phyloP scores from a whole-genome alignment of 1,140 invertebrate genomes.

The Tetramorium parvispinum region DNA sequence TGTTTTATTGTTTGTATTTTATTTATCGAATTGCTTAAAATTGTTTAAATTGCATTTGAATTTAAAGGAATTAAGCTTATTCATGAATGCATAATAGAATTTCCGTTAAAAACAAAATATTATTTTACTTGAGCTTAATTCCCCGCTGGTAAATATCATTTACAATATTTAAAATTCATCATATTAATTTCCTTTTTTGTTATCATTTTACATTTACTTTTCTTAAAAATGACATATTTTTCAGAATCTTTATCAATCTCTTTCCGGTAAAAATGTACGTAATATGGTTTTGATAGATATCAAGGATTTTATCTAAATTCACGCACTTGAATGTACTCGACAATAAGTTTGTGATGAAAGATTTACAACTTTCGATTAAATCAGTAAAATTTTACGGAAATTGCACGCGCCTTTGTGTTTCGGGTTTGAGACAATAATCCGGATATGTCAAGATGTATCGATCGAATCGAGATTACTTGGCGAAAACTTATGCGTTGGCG shows the following conservation, averaged over 20 bases:
- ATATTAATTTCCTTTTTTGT: background rate
- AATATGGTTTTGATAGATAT: background rate
- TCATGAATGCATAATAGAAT: background rate
- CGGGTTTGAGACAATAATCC: slow-evolving; percentile 2
- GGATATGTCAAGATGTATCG: background rate
- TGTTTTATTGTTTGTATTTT: background rate
- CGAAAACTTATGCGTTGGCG: slow-evolving; percentile 9
- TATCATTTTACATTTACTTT: background rate
- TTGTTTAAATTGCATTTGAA: background rate
- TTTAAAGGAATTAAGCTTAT: background rate
- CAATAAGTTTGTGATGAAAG: background rate
- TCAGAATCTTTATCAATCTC: background rate
- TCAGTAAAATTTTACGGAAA: background rate
- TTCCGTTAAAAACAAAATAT: background rate
- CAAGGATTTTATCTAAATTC: background rate
- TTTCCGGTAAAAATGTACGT: background rate
- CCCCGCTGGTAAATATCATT: background rate
- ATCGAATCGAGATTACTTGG: slow-evolving; percentile 33
- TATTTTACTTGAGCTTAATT: background rate
- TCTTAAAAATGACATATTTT: background rate
- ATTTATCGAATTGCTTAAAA: background rate
- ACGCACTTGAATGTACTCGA: background rate
- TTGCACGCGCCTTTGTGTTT: background rate
- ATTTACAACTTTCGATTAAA: background rate
- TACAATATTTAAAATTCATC: background rate